A percentile compares a stretch with the other conserved stretches of the same genome.
These are phyloP conservation scores for Drosophila melanica DNA, from an alignment of 1,140 invertebrate species.

Conservation along the genomic window DNA sequence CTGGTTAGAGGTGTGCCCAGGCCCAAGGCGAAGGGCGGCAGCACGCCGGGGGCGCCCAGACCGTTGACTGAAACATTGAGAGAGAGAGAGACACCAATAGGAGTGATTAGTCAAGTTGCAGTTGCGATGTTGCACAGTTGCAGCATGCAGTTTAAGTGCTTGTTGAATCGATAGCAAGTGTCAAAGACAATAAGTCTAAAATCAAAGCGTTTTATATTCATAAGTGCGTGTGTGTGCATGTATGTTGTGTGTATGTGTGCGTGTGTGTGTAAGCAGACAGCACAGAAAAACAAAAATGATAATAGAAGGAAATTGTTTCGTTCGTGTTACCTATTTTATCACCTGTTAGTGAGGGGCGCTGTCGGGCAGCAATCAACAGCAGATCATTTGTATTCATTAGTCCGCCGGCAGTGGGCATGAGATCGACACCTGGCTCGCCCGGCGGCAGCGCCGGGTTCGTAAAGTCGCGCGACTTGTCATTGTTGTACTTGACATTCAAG, in stretches of 20 bases:
- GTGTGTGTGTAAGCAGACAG: constrained; percentile 26
- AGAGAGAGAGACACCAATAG: constrained; percentile 27
- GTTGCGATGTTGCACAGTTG: constrained; percentile 20
- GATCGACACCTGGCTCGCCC: constrained; percentile 91
- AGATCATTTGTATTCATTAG: constrained; percentile 86
- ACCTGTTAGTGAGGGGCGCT: constrained; percentile 86
- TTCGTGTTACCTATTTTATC: constrained; percentile 84
- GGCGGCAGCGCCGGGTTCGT: constrained; percentile 98
- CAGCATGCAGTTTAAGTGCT: constrained; percentile 65
- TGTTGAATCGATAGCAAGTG: constrained; percentile 75
- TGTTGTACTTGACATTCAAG: constrained; percentile 99
- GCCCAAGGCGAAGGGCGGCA: constrained; percentile 92
- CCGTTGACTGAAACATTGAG: constrained; percentile 74
- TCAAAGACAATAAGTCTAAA: constrained; percentile 53
- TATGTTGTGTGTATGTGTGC: background rate
- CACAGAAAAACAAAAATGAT: constrained; percentile 51
- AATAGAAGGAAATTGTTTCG: constrained; percentile 76
- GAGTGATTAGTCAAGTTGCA: constrained; percentile 4
- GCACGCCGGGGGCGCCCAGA: constrained; percentile 90
- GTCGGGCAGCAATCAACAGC: constrained; percentile 88
- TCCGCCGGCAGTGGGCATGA: constrained; percentile 87
- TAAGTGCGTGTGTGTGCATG: constrained; percentile 7
- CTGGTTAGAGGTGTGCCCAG: constrained; percentile 88
- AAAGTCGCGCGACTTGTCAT: constrained; percentile 99
- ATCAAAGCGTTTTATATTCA: constrained; percentile 36